phyloP scores from a whole-genome alignment of 2,797 vertebrate species.

The Hipposideros larvatus region DNA sequence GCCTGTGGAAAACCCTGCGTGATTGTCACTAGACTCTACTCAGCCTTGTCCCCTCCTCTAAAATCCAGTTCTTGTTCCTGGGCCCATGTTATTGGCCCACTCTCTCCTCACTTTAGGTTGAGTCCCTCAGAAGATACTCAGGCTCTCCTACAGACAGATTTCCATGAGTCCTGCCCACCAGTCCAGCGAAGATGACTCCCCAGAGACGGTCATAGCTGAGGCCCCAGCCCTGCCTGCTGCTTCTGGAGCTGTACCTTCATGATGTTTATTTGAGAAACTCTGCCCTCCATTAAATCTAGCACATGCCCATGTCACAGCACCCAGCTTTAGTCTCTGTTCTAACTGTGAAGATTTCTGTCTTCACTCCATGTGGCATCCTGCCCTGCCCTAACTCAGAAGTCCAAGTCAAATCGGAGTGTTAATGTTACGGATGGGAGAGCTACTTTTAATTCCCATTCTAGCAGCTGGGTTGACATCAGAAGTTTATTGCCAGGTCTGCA shows the following conservation, averaged over 20 bases:
- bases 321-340: background rate
- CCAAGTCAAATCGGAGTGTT: too few species aligned
- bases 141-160: background rate
- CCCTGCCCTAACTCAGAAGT: too few species aligned
- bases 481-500: background rate
- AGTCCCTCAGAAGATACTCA: background rate
- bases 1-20: background rate
- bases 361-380: background rate
- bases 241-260: background rate
- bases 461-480: background rate
- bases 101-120: background rate
- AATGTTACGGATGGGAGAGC: background rate
- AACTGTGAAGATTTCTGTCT: background rate
- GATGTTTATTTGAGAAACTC: background rate
- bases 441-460: background rate
- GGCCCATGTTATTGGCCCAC: background rate
- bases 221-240: background rate
- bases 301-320: background rate
- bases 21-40: background rate
- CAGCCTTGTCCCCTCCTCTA: background rate
- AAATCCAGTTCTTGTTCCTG: background rate
- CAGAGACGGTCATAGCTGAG: background rate
- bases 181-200: background rate
- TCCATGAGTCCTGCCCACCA: background rate
- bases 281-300: background rate